A percentile compares a stretch with the other conserved stretches of the same genome.
These are phyloP conservation scores for Heliconius eleuchia DNA, from an alignment of 1,140 invertebrate genomes.

Conservation along the genomic window DNA sequence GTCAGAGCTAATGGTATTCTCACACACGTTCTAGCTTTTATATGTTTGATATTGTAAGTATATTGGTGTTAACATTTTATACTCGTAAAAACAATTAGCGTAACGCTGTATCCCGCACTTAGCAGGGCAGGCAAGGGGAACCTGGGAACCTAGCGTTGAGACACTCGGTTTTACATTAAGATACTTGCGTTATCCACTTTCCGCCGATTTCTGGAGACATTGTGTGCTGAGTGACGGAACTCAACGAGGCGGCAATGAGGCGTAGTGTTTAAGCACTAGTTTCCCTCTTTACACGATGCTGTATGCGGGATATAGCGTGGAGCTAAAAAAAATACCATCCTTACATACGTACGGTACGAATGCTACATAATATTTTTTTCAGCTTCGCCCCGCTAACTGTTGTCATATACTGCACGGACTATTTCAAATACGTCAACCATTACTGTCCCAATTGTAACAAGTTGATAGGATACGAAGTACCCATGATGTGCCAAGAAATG, in stretches of 20 bases:
- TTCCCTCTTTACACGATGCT: neutral
- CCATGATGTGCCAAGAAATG: conserved; percentile 36
- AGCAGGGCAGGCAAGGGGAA: too few relatives aligned
- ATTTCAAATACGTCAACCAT: conserved; percentile 39
- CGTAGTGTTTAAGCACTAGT: neutral
- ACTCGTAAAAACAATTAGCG: too few relatives aligned
- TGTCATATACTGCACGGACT: conserved; percentile 30
- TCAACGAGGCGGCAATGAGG: too few relatives aligned
- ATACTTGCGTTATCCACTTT: too few relatives aligned
- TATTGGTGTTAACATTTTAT: too few relatives aligned
- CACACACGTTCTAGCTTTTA: conserved; percentile 46
- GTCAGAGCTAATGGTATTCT: conserved; percentile 45
- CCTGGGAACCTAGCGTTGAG: too few relatives aligned
- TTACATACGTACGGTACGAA: too few relatives aligned
- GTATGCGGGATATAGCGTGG: neutral
- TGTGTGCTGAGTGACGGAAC: too few relatives aligned
- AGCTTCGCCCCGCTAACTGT: conserved; percentile 38
- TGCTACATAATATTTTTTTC: conserved; percentile 10
- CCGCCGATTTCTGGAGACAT: too few relatives aligned
- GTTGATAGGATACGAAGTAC: conserved; percentile 34
- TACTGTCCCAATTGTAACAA: conserved; percentile 39
- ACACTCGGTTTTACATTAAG: too few relatives aligned
- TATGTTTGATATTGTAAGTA: conserved; percentile 51
- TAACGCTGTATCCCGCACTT: neutral
- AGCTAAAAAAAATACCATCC: too few relatives aligned